Percentiles rank a stretch among this genome's conserved stretches.
These are phyloP conservation scores for Chironomus tentans DNA, from an alignment of 2,888 invertebrate species.

Conservation along the genomic window DNA sequence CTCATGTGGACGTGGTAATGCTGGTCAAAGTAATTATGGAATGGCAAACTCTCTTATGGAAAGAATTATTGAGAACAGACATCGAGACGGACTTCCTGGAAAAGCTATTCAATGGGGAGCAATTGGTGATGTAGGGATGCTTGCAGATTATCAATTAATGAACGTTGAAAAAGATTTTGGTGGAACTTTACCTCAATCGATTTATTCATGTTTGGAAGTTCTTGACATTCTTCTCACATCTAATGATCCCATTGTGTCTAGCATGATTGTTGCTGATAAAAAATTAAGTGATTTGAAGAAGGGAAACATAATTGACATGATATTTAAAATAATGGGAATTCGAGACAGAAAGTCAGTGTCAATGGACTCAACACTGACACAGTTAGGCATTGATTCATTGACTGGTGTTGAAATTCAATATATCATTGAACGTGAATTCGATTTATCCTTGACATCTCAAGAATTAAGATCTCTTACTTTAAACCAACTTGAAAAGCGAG, in stretches of 20 bases:
- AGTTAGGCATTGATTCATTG: conserved; percentile 93
- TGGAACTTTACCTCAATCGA: conserved; percentile 78
- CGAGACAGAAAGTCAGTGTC: conserved; percentile 61
- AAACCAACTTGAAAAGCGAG: conserved; percentile 34
- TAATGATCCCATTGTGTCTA: conserved; percentile 60
- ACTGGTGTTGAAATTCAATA: conserved; percentile 96
- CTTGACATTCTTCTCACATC: conserved; percentile 66
- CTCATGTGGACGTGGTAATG: conserved; percentile 83
- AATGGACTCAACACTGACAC: conserved; percentile 65
- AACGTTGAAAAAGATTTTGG: conserved; percentile 56
- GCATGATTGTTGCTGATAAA: conserved; percentile 84
- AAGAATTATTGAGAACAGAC: conserved; percentile 68
- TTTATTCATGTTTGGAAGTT: conserved; percentile 68
- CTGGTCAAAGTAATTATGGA: conserved; percentile 87
- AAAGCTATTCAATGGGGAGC: conserved; percentile 90
- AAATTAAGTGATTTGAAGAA: conserved; percentile 48
- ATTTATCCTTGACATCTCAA: conserved; percentile 68
- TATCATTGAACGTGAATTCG: conserved; percentile 79
- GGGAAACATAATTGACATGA: conserved; percentile 61
- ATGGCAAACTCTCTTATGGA: conserved; percentile 87
- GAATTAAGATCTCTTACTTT: conserved; percentile 61
- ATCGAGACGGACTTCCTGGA: conserved; percentile 60
- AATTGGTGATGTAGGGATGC: conserved; percentile 68
- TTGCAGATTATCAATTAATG: conserved; percentile 59
- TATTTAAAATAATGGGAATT: conserved; percentile 58